Percentiles rank a stretch among this genome's conserved stretches.
phyloP scores from a whole-genome alignment of 37 sponge, comb jelly and placozoan genomes.

The Eunapius fragilis region DNA sequence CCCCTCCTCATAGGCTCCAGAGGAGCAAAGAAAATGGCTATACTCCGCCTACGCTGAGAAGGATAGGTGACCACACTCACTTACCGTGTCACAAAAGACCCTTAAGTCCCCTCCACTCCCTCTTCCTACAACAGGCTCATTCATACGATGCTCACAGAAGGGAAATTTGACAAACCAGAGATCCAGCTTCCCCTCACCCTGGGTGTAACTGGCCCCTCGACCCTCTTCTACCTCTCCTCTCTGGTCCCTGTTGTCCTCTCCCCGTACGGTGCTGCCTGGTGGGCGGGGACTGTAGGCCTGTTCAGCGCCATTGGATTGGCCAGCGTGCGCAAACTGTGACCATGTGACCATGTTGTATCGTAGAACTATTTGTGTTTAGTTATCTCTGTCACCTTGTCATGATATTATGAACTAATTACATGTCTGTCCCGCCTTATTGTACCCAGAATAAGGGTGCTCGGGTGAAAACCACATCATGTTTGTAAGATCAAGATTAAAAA shows the following conservation, averaged over 20 bases:
- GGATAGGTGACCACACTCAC: conserved; percentile 59
- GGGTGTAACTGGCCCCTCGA: not conserved
- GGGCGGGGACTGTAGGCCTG: not conserved
- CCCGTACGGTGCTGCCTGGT: not conserved
- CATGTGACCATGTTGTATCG: not conserved
- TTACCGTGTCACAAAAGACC: no score
- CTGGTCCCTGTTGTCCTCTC: not conserved
- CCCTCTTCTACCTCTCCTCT: not conserved
- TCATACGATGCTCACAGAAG: not conserved
- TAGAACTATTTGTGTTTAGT: no score
- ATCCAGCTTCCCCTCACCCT: not conserved
- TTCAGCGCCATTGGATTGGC: not conserved
- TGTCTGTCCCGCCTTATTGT: no score
- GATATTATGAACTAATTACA: no score
- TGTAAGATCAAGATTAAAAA: no score
- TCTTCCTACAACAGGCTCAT: not conserved
- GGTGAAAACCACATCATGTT: no score
- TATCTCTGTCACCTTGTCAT: no score
- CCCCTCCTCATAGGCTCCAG: conserved; percentile 2
- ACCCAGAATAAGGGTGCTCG: no score
- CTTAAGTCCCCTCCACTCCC: not conserved
- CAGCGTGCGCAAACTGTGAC: not conserved
- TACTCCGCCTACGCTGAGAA: conserved; percentile 58
- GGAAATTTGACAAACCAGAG: not conserved
- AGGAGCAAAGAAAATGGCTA: conserved; percentile 69